Base-by-base conservation (phyloP, 2,888 invertebrate species). In the Ichneumoninae sp. region DNA sequence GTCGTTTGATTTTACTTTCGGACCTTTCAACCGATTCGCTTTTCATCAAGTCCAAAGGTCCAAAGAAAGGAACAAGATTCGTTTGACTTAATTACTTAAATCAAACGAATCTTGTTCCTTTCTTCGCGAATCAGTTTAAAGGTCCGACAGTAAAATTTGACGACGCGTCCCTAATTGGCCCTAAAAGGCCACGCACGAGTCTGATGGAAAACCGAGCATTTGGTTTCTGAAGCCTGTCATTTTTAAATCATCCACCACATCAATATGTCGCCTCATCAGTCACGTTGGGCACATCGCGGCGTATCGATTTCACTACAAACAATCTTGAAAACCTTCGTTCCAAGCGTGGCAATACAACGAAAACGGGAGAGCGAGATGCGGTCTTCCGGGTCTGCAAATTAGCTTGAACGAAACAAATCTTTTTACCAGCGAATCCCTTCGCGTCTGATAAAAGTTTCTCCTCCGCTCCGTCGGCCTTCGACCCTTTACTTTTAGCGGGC, bases 1-100 rank as follows among this genome's bases (percentile, higher is more conserved):
- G 77, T 87, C 79, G 83, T 81, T 79, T 86, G 85, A 85, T 85
- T 75, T 82, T 50, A 50, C 47, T 63, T n/a, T 30, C 63, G 33
- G 33, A 33, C 16, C 30, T 63, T 63, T 63, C 63, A 33, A 30
- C 30, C 33, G 30, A 33, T 63, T 16, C 63, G 63, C 63, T 63
- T 63, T 33, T 30, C 63, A 33, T 33, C 63, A 33, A 63, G 16
- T 33, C 16, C 16, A n/a, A 16, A 60, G 5, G 16, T 30, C 16
- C 16, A 52, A 52, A 5, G 30, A 19, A 57, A 57, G 19, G 13
- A 8, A 26, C 0, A 54, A 26, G 10, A 30, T 60, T 60, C 33
- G 60, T 33, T 60, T 30, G 26, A 5, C 16, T 13, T 33, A 7
- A 63, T 1, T 47, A 4, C 3, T 26, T 26, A 26, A 26, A 26